phyloP scores from a whole-genome alignment of 2,888 invertebrate species.

The Hetaerina titia region DNA sequence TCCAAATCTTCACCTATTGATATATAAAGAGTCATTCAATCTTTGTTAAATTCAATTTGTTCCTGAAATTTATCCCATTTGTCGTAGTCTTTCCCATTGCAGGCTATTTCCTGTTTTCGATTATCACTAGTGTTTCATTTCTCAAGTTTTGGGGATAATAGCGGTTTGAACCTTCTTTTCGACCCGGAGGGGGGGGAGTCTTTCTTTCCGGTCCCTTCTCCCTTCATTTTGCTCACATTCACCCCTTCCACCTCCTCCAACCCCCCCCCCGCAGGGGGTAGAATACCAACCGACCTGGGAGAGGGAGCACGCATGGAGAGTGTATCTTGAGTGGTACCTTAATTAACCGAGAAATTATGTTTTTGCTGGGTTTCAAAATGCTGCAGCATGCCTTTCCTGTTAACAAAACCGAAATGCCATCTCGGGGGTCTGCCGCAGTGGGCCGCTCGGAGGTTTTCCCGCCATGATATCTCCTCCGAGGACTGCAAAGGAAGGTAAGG shows the following conservation, averaged over 20 bases:
- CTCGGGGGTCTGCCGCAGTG: not conserved
- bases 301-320: not conserved
- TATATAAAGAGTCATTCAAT: too few relatives aligned
- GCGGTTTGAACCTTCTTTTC: not conserved
- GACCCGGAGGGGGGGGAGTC: not conserved
- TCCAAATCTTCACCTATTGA: too few relatives aligned
- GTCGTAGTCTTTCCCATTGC: too few relatives aligned
- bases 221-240: not conserved
- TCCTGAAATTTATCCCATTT: too few relatives aligned
- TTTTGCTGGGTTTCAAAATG: not conserved
- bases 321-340: slow-evolving; percentile 15
- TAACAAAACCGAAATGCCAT: not conserved
- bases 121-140: not conserved
- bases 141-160: not conserved
- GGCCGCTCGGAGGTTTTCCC: not conserved
- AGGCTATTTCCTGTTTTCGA: not conserved
- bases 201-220: not conserved
- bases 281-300: not conserved
- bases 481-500: too few relatives aligned
- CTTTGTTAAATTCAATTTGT: too few relatives aligned
- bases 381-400: not conserved
- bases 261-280: not conserved
- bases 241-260: not conserved
- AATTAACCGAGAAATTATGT: slow-evolving; percentile 5
- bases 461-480: not conserved